Base-by-base conservation (phyloP, 2,888 invertebrate genomes). In the Amphipyra tragopoginis region DNA sequence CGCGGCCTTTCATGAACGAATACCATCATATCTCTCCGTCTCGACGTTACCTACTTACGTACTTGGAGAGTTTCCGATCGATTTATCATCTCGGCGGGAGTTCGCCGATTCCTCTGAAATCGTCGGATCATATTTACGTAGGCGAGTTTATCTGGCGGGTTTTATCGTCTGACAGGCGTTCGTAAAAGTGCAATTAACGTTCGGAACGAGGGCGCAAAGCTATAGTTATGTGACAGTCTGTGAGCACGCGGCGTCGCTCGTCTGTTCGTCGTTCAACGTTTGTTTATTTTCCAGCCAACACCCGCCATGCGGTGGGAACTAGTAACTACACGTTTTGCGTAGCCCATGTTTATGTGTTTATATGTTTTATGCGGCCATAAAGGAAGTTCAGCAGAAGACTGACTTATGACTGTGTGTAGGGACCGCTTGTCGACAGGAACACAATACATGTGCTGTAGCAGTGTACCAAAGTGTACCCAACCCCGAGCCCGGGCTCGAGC, bases 81-180 rank as follows among this genome's bases (percentile, higher is more conserved):
- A 80, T 80, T 72, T 69, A 70, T 82, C 77, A 73, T 72, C 77
- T 55, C 73, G 48, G 64, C 66, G 67, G 74, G 66, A 54, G 56
- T 57, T 48, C 52, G 40, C 36, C 47, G 49, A 39, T 45, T 33
- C 34, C 40, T 43, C 58, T 38, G 42, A 34, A 49, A 49, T 45
- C 13, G 14, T 10, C 29, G 15, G 42, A 29, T 50, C 26, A n/a
- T 39, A 29, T 60, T 29, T 15, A 50, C 39, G 54, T 54, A 50
- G 42, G 47, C 43, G 15, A 57, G 14, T 26, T 56, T 40, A 40
- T 48, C 40, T n/a, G 55, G 33, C 48, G 10, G 15, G 13, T 26
- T 36, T 36, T 48, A 48, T 48, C 36, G 48, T 11, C 15, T 5
- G 36, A 15, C 36, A 49, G 26, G 34, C 56, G 26, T 49, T 57